phyloP scores from a whole-genome alignment of 2,797 vertebrate species.

The Sebastes matsubarae region DNA sequence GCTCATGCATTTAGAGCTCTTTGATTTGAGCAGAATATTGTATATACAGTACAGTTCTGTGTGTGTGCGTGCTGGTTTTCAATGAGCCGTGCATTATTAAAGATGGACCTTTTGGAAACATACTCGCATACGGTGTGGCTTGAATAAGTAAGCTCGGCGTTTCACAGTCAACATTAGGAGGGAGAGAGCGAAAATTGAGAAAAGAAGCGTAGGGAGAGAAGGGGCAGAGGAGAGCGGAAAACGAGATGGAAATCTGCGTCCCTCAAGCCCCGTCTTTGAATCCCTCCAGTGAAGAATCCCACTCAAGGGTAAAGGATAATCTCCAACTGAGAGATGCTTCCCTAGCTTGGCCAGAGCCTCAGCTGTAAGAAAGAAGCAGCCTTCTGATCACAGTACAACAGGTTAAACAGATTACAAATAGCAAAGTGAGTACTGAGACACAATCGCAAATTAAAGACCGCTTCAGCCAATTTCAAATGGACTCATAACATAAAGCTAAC shows the following conservation, averaged over 20 bases:
- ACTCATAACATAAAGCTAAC: not conserved
- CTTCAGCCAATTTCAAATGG: slow-evolving; percentile 13
- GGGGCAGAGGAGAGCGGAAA: slow-evolving; percentile 44
- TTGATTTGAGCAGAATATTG: slow-evolving; percentile 56
- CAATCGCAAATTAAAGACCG: slow-evolving; percentile 23
- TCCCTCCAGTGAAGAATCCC: slow-evolving; percentile 72
- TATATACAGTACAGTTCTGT: slow-evolving; percentile 29
- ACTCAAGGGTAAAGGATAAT: slow-evolving; percentile 79
- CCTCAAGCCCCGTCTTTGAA: slow-evolving; percentile 67
- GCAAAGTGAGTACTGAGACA: slow-evolving; percentile 16
- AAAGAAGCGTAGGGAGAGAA: slow-evolving; percentile 11
- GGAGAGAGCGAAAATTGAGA: slow-evolving; percentile 34
- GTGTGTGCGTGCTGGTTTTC: slow-evolving; percentile 14
- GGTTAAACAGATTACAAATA: slow-evolving; percentile 65
- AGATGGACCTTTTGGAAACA: slow-evolving; percentile 14
- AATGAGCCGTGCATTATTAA: slow-evolving; percentile 42
- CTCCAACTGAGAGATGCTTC: slow-evolving; percentile 66
- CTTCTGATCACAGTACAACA: slow-evolving; percentile 60
- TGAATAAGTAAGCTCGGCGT: not conserved
- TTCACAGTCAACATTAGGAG: slow-evolving; percentile 31
- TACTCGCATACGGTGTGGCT: not conserved
- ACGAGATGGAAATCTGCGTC: slow-evolving; percentile 76
- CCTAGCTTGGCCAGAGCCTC: slow-evolving; percentile 64
- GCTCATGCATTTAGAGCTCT: slow-evolving; percentile 53
- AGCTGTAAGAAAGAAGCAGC: slow-evolving; percentile 48